A percentile compares a stretch with the other conserved stretches of the same genome.
These are phyloP conservation scores for Alexandromys fortis DNA, from an alignment of 2,113 vertebrate genomes.

Conservation along the genomic window DNA sequence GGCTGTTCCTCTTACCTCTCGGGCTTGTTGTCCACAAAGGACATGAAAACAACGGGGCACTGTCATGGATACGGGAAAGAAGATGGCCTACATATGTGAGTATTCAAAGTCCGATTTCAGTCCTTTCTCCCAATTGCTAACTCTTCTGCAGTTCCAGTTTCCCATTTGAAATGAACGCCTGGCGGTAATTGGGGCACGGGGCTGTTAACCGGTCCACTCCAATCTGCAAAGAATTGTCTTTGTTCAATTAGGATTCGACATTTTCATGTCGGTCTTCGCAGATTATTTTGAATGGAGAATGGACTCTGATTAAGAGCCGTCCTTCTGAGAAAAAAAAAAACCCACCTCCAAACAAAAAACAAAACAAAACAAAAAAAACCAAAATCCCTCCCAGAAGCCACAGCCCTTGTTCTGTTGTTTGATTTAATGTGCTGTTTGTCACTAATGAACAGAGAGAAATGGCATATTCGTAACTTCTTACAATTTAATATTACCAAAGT, in stretches of 20 bases:
- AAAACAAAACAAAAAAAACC: not conserved
- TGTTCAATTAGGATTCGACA: constrained; percentile 81
- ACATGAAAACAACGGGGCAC: constrained; percentile 18
- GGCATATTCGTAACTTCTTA: not conserved
- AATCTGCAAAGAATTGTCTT: constrained; percentile 80
- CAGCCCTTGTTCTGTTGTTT: constrained; percentile 57
- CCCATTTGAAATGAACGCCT: constrained; percentile 78
- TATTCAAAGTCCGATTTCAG: constrained; percentile 66
- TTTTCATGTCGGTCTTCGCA: constrained; percentile 80
- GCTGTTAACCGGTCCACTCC: constrained; percentile 66
- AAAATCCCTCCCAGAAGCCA: not conserved
- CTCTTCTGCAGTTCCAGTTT: constrained; percentile 71
- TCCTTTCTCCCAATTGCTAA: constrained; percentile 75
- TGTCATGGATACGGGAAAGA: not conserved
- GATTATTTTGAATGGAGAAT: constrained; percentile 83
- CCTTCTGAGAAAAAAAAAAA: constrained; percentile 53
- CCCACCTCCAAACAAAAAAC: not conserved
- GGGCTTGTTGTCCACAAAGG: constrained; percentile 4
- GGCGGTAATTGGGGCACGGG: constrained; percentile 74
- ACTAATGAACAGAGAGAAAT: constrained; percentile 15
- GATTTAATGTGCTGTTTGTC: constrained; percentile 57
- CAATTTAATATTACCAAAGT: constrained; percentile 48
- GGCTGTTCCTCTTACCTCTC: not conserved
- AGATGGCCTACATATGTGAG: constrained; percentile 7
- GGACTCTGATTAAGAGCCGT: constrained; percentile 77